Evolutionary conservation across 1,140 invertebrate species (phyloP).

Genomic region (Aleiodes sp.): DNA sequence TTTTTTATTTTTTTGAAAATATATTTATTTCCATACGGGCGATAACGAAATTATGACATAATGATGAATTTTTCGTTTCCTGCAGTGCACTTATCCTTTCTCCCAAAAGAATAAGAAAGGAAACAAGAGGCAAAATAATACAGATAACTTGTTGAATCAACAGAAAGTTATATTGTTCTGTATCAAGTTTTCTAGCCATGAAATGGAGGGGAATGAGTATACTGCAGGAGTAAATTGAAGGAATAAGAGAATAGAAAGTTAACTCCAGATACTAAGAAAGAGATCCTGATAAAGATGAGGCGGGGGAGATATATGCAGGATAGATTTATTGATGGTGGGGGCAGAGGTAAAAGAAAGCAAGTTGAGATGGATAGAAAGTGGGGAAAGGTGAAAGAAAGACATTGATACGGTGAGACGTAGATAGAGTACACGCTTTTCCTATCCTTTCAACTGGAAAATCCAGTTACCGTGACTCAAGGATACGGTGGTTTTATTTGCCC

Average conservation of each 20-base stretch:
- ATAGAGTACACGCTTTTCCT: constrained; percentile 37
- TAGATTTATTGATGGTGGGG: neutral
- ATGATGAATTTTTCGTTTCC: no score
- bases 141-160: no score
- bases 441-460: constrained; percentile 40
- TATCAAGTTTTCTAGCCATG: no score
- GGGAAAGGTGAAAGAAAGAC: constrained; percentile 18
- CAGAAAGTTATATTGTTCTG: no score
- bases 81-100: no score
- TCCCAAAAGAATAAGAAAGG: no score
- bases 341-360: constrained; percentile 4
- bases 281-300: neutral
- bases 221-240: neutral
- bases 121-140: no score
- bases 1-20: no score
- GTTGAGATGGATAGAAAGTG: neutral
- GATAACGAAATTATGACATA: no score
- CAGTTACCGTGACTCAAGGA: constrained; percentile 31
- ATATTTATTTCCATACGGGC: no score
- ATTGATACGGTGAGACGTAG: constrained; percentile 35
- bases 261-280: neutral
- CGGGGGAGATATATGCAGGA: neutral
- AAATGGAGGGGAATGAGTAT: no score
- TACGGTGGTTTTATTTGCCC: constrained; percentile 22
- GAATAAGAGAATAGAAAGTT: neutral